phyloP scores from a whole-genome alignment of 2,888 invertebrate genomes.

The Neoascia interrupta region DNA sequence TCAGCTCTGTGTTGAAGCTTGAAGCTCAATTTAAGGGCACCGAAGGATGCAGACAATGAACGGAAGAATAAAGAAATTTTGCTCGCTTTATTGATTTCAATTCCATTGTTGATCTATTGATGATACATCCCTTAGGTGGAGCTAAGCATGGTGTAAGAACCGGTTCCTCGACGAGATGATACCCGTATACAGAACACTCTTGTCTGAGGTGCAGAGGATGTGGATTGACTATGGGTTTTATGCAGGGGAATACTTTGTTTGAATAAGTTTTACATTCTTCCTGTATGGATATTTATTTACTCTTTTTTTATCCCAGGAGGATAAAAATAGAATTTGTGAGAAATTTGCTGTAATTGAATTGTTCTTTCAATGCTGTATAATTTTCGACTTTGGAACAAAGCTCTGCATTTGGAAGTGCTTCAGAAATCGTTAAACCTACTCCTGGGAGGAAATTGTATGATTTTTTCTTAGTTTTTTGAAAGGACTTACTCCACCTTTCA shows the following conservation, averaged over 20 bases:
- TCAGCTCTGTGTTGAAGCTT: background rate
- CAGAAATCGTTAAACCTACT: no score
- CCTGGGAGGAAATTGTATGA: no score
- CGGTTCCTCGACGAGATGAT: background rate
- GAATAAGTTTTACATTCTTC: conserved; percentile 13
- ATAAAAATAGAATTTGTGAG: background rate
- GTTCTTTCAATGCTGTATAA: background rate
- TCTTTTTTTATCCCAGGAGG: background rate
- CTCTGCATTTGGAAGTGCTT: no score
- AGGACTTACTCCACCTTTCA: no score
- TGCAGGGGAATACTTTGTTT: conserved; percentile 2
- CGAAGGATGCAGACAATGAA: background rate
- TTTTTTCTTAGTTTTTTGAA: no score
- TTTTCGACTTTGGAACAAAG: no score
- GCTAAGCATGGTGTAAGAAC: background rate
- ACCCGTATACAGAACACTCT: background rate
- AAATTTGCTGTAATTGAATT: conserved; percentile 1
- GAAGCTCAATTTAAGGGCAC: no score
- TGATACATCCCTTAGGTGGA: conserved; percentile 1
- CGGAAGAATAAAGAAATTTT: background rate
- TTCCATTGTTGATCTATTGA: conserved; percentile 23
- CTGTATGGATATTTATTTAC: background rate
- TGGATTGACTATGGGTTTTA: conserved; percentile 2
- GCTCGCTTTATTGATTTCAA: conserved; percentile 24
- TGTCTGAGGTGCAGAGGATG: background rate